Evolutionary conservation across 2,888 invertebrate genomes (phyloP).

Genomic region (Lamellibrachia satsuma): DNA sequence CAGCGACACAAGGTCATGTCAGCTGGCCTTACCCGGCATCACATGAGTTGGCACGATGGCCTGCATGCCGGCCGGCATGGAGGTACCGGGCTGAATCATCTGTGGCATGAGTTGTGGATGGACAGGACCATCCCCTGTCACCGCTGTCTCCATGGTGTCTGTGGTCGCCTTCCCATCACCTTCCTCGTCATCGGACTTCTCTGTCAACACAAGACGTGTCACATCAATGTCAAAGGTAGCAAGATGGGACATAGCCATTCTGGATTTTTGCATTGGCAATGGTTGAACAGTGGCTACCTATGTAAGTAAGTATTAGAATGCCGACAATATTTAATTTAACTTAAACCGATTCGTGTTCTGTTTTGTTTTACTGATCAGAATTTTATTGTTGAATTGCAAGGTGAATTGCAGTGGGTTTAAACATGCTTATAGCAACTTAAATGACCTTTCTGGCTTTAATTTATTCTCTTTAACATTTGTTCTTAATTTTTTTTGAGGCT

Average conservation of each 20-base stretch:
- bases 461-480: too few relatives aligned
- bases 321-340: too few relatives aligned
- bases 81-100: not conserved
- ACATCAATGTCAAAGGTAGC: not conserved
- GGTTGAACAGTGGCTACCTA: too few relatives aligned
- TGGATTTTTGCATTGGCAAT: too few relatives aligned
- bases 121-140: not conserved
- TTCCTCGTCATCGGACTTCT: not conserved
- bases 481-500: too few relatives aligned
- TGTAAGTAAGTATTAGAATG: too few relatives aligned
- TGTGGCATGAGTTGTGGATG: not conserved
- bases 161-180: not conserved
- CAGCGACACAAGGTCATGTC: not conserved
- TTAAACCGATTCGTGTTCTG: too few relatives aligned
- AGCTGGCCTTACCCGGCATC: not conserved
- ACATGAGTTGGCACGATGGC: conserved; percentile 7
- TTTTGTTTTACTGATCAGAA: too few relatives aligned
- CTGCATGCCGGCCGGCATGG: conserved; percentile 17
- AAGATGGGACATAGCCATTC: not conserved
- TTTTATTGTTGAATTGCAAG: too few relatives aligned
- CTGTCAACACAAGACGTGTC: not conserved
- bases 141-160: not conserved
- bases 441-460: too few relatives aligned
- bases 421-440: too few relatives aligned
- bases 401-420: too few relatives aligned